Evolutionary conservation across 2,113 vertebrate genomes (phyloP).

Genomic region (Anthoscopus minutus): DNA sequence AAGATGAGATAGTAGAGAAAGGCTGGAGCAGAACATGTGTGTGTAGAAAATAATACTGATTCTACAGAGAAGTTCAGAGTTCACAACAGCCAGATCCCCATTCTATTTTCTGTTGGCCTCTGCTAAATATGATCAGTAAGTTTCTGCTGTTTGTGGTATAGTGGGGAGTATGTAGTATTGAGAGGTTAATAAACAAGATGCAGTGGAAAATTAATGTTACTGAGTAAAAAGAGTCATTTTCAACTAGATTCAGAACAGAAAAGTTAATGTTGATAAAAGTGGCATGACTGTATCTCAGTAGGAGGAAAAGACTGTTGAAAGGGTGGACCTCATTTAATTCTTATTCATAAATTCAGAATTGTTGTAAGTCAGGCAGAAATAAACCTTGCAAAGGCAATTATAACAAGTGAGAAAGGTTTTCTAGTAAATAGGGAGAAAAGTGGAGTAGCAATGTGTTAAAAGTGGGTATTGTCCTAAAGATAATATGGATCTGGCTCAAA

Average conservation of each 20-base stretch:
- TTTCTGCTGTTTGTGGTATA: not conserved
- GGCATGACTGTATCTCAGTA: not conserved
- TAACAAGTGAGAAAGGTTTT: not conserved
- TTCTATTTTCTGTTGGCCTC: not conserved
- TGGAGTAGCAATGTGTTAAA: not conserved
- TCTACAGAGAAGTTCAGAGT: not conserved
- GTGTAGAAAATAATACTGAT: not conserved
- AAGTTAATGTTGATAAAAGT: conserved; percentile 18
- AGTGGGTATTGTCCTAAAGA: not conserved
- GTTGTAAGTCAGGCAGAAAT: conserved; percentile 7
- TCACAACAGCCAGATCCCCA: not conserved
- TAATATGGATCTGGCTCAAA: not conserved
- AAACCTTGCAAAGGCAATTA: conserved; percentile 20
- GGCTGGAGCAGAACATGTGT: not conserved
- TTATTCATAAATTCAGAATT: conserved; percentile 27
- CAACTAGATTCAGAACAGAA: conserved; percentile 12
- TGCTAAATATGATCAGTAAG: not conserved
- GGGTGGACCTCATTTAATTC: not conserved
- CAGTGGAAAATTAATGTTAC: conserved; percentile 21
- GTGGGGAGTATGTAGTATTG: not conserved
- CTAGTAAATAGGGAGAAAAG: not conserved
- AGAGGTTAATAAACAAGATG: conserved; percentile 19
- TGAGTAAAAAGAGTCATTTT: not conserved
- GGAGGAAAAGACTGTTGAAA: not conserved
- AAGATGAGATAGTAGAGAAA: not conserved